Base-by-base conservation (phyloP, 1,140 invertebrate species). In the Pachyrhynchus sulphureomaculatus region DNA sequence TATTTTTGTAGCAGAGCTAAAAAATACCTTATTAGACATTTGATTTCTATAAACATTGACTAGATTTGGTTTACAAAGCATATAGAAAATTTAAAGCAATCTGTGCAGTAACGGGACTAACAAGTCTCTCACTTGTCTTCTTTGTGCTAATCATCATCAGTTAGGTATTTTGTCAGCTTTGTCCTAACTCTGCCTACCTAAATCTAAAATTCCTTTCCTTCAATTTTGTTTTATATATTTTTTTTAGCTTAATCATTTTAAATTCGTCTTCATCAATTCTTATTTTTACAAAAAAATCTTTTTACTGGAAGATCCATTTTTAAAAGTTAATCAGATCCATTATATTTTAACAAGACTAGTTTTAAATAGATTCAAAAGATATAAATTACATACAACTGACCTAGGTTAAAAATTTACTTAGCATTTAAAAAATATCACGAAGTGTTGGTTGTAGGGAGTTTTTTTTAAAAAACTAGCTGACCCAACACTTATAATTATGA, bases 31-130 rank as follows among this genome's bases (percentile, higher is more conserved):
- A 4, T 2, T 42, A 42, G 5, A 44, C 6, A 44, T 44, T 44
- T 13, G 41, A 44, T 21, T 21, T 18, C 23, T 24, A 44, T 20
- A 44, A 21, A 44, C 18, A 21, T 44, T 44, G 41, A 44, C 41
- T 44, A 44, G 41, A 44, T 44, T 44, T 44, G 18, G 12, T 20
- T 44, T 24, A 44, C 18, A 44, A 44, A 44, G 41, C 18, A 44
- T 24, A 24, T 44, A 44, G 18, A 44, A 44, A 44, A 44, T 44
- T 44, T 13, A 12, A 44, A 21, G 23, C 18, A 20, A 44, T 44
- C 41, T 44, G 41, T 44, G 41, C 41, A 21, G 41, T 44, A 18
- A 44, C 17, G 20, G 41, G 41, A 44, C 41, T 44, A 44, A 44
- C 3, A 44, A 44, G 41, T 44, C 41, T 44, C 21, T 44, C 23